Evolutionary conservation across 2,888 invertebrate genomes (phyloP).

Genomic region (Itoplectis maculator): DNA sequence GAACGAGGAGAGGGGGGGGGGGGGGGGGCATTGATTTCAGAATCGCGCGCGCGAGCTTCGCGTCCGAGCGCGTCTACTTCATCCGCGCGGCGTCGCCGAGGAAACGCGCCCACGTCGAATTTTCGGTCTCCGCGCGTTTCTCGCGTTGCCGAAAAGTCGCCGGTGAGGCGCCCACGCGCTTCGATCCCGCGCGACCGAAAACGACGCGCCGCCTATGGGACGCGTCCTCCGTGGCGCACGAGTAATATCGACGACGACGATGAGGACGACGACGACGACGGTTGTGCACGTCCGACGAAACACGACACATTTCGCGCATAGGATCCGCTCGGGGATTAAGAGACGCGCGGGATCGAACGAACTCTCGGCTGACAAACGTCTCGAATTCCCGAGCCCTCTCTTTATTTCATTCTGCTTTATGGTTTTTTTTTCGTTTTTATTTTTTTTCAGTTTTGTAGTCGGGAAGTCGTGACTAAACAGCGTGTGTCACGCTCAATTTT

Average conservation of each 20-base stretch:
- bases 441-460: neutral
- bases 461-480: conserved; percentile 28
- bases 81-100: conserved; percentile 15
- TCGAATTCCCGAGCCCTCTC: conserved; percentile 30
- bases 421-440: neutral
- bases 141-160: conserved; percentile 66
- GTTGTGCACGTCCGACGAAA: conserved; percentile 10
- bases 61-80: conserved; percentile 25
- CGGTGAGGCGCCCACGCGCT: conserved; percentile 61
- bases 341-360: conserved; percentile 21
- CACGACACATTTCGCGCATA: neutral
- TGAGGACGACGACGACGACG: neutral
- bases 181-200: too few relatives aligned
- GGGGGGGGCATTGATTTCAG: conserved; percentile 61
- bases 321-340: conserved; percentile 53
- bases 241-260: conserved; percentile 38
- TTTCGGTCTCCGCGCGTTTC: conserved; percentile 50
- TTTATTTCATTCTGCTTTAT: conserved; percentile 21
- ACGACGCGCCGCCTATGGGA: conserved; percentile 52
- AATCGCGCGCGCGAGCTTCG: conserved; percentile 62
- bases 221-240: conserved; percentile 45
- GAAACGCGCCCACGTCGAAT: conserved; percentile 50
- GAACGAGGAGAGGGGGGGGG: too few relatives aligned
- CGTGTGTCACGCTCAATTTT: conserved; percentile 28
- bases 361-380: conserved; percentile 53